These are phyloP conservation scores for Peromyscus melanophrys DNA, from an alignment of 2,797 vertebrate species.

Conservation along the genomic window DNA sequence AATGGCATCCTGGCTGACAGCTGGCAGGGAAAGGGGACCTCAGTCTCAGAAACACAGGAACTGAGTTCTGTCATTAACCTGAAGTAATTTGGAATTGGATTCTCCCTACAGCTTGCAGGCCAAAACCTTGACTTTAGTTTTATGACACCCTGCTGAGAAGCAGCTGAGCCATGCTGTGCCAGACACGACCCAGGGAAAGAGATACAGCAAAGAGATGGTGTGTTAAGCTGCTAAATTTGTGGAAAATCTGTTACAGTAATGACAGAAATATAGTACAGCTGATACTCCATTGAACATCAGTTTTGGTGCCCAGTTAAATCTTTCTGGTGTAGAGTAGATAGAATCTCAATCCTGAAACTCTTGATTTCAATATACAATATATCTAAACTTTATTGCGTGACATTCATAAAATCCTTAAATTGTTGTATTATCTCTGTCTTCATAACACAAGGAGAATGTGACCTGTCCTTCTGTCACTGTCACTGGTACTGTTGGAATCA, in stretches of 20 bases:
- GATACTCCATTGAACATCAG: constrained; percentile 1
- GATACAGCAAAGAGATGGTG: not conserved
- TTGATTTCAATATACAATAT: not conserved
- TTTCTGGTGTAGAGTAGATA: not conserved
- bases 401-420: not conserved
- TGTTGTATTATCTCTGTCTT: not conserved
- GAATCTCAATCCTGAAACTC: not conserved
- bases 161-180: not conserved
- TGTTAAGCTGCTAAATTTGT: not conserved
- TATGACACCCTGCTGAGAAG: not conserved
- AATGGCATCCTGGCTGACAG: not conserved
- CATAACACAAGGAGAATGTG: not conserved
- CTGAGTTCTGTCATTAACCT: not conserved
- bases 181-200: not conserved
- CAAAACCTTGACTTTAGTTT: constrained; percentile 21
- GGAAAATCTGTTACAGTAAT: not conserved
- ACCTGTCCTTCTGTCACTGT: not conserved
- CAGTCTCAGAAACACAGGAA: not conserved
- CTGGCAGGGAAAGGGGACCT: not conserved
- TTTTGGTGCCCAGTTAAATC: not conserved
- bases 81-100: not conserved
- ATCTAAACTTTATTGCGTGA: not conserved
- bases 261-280: not conserved
- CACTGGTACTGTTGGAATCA: not conserved
- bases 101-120: not conserved